Percentiles rank a stretch among this genome's conserved stretches.
phyloP scores from a whole-genome alignment of 2,888 invertebrate genomes.

The Pheosia gnoma region DNA sequence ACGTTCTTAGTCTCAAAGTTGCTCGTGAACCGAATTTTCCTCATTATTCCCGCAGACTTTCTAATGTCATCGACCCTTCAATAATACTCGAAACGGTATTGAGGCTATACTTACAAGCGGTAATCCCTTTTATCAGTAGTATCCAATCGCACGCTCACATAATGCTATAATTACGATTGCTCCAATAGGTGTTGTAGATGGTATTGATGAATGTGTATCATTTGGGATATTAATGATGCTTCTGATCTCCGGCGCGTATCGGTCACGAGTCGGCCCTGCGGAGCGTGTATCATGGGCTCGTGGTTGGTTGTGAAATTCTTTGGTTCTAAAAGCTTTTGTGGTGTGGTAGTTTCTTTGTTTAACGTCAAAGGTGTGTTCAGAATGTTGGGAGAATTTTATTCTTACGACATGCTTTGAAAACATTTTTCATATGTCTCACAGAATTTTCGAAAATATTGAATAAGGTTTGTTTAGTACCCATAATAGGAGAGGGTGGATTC shows the following conservation, averaged over 20 bases:
- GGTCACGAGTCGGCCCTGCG: background rate
- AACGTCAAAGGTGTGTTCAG: background rate
- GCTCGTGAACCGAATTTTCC: no score
- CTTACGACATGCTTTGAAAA: no score
- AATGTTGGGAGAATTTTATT: background rate
- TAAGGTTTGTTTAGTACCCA: no score
- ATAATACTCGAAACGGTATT: background rate
- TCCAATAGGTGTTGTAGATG: conserved; percentile 15
- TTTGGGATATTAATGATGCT: conserved; percentile 13
- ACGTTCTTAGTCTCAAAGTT: no score
- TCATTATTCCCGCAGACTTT: background rate
- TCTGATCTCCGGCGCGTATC: conserved; percentile 4
- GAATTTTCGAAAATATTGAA: no score
- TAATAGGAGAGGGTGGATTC: no score
- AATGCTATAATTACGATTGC: conserved; percentile 4
- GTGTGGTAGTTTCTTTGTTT: background rate
- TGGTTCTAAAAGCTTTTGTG: background rate
- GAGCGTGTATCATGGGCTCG: background rate
- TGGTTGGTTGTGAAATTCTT: background rate
- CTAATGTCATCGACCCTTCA: background rate
- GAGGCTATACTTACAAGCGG: background rate
- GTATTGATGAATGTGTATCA: conserved; percentile 18
- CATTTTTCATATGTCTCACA: no score
- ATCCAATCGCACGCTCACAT: conserved; percentile 1
- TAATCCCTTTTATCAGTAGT: conserved; percentile 8